Base-by-base conservation (phyloP, 64 coral and sea anemone species). In the Stichodactyla helianthus region DNA sequence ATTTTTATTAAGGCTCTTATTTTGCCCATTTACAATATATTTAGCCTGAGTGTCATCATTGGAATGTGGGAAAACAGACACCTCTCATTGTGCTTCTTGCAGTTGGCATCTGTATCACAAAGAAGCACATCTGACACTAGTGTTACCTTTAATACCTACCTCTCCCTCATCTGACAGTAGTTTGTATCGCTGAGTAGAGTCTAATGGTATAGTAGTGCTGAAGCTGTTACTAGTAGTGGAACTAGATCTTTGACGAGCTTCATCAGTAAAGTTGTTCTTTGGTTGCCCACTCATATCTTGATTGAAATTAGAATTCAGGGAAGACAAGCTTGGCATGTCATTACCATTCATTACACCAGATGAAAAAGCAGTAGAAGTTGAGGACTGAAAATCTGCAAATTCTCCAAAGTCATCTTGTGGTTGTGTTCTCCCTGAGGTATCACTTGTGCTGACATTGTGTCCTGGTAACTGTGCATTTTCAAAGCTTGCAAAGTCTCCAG, bases 181-280 rank as follows among this genome's bases (percentile, higher is more conserved):
- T 62, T 96, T 96, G 20, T 96, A 96, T 64, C 94, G 84, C 59
- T 96, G 87, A 54, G 88, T 85, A 25, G 94, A 89, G 74, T 96
- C 94, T 65, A 96, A 22, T 22, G 94, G 91, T 52, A 96, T 90
- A 83, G 91, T 79, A 28, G 70, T 89, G 14, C 88, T 93, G 31
- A 90, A 85, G 82, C 61, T 87, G 61, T 74, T 74, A 83, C 70
- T 76, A 65, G 87, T 83, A 54, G 82, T 57, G 71, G 87, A 52
- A 19, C 82, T 79, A 9, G 68, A 35, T 19, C 74, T 27, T 78
- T 70, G 53, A 8, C 74, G 82, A 19, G 35, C 79, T 4, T 81
- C 44, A 53, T 81, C 78, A 52, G 19, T 13, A 65, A 81, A 81
- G 19, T 67, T 31, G 7, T 74, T 74, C 68, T 27, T 74, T 11